These are phyloP conservation scores for Podotricha telesiphe DNA, from an alignment of 2,888 invertebrate genomes.

Conservation along the genomic window DNA sequence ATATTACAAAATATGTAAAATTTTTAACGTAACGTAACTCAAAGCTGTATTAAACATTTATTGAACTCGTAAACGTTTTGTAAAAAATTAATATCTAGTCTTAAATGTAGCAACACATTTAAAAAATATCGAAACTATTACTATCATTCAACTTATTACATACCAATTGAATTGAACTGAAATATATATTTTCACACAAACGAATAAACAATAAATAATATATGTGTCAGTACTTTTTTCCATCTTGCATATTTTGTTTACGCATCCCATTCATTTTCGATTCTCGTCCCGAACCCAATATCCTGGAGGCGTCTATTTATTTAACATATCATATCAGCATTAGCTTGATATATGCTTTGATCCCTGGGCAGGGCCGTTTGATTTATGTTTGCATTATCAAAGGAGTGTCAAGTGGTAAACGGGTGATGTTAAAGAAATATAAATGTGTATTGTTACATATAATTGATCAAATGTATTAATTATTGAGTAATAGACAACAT, in stretches of 20 bases:
- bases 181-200: conserved; percentile 13
- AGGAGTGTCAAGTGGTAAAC: conserved; percentile 30
- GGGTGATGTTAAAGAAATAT: conserved; percentile 10
- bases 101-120: too few species aligned
- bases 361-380: conserved; percentile 61
- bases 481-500: too few species aligned
- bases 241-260: conserved; percentile 37
- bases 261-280: conserved; percentile 61
- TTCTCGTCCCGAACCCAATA: conserved; percentile 69
- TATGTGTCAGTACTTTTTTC: conserved; percentile 21
- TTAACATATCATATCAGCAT: conserved; percentile 82
- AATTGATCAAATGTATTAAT: too few species aligned
- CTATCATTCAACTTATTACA: not conserved
- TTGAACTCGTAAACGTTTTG: too few species aligned
- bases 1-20: too few species aligned
- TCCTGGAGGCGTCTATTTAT: conserved; percentile 79
- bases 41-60: too few species aligned
- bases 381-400: conserved; percentile 75
- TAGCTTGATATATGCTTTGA: conserved; percentile 81
- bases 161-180: not conserved
- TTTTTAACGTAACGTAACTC: too few species aligned
- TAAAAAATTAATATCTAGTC: too few species aligned
- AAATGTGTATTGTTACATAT: too few species aligned
- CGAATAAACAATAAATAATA: conserved; percentile 23
- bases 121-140: too few species aligned